Percentiles rank a stretch among this genome's conserved stretches.
Conservation (phyloP, 2,797 vertebrate genomes). For the Squalus acanthias region DNA sequence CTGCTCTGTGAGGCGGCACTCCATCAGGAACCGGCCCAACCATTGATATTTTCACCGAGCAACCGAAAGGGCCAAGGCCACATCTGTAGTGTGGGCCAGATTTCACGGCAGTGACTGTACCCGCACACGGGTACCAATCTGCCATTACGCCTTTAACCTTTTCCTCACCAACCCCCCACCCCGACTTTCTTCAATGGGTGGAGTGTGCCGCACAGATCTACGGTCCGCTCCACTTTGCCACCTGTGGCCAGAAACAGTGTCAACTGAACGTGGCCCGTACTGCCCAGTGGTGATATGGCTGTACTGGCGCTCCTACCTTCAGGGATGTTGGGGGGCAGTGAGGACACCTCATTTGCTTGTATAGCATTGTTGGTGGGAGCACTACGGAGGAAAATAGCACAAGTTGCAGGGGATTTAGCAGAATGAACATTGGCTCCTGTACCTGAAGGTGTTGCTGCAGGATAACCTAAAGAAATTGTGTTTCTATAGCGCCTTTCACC, state of each 20-base stretch:
- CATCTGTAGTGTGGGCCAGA: neutral
- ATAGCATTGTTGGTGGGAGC: neutral
- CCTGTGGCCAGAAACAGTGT: neutral
- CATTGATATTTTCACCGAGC: neutral
- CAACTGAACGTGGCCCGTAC: neutral
- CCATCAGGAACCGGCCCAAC: neutral
- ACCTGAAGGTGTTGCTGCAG: neutral
- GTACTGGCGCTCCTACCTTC: neutral
- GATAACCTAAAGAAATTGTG: neutral
- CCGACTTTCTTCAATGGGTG: neutral
- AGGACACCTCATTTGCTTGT: neutral
- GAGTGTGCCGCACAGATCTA: neutral
- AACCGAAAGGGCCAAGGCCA: neutral
- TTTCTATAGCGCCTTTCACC: neutral
- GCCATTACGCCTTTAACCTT: neutral
- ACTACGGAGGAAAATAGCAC: neutral
- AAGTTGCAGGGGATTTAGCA: neutral
- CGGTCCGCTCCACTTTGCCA: neutral
- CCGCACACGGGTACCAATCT: neutral
- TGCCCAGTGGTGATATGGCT: too few species aligned
- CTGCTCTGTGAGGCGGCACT: neutral
- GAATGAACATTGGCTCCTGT: neutral
- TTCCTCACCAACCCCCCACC: neutral
- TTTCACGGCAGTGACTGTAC: neutral
- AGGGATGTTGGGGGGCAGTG: neutral